Percentiles rank a stretch among this genome's conserved stretches.
Conservation (phyloP, 2,888 invertebrate genomes). For the Protophormia terraenovae region DNA sequence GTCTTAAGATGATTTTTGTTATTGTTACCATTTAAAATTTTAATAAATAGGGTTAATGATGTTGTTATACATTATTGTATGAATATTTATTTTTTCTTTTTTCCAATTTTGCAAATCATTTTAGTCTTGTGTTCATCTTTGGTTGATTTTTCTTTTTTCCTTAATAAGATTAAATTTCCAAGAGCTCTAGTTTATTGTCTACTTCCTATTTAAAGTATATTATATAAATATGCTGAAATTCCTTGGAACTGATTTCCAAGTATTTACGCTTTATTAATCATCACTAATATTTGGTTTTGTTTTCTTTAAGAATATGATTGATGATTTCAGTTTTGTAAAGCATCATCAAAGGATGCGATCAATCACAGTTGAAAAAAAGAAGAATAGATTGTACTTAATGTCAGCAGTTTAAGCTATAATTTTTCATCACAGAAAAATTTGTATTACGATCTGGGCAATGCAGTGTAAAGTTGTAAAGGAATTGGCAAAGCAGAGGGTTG, state of each 20-base stretch:
- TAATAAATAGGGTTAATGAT: constrained; percentile 59
- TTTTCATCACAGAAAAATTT: constrained; percentile 13
- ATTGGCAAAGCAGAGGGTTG: neutral
- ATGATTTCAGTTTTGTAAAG: constrained; percentile 23
- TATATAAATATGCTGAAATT: constrained; percentile 19
- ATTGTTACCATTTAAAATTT: constrained; percentile 48
- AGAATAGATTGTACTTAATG: neutral
- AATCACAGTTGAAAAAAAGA: constrained; percentile 9
- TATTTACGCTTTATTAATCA: constrained; percentile 63
- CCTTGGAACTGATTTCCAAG: constrained; percentile 43
- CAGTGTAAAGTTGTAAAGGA: neutral
- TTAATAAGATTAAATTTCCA: constrained; percentile 63
- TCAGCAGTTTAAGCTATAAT: neutral
- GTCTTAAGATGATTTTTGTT: neutral
- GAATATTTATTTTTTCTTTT: neutral
- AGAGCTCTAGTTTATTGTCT: neutral
- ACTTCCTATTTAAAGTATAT: neutral
- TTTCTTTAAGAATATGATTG: constrained; percentile 31
- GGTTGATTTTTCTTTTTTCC: constrained; percentile 21
- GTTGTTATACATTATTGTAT: constrained; percentile 48
- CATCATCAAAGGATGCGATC: constrained; percentile 47
- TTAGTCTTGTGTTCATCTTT: constrained; percentile 1
- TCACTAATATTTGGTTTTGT: constrained; percentile 40
- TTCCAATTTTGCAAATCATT: constrained; percentile 14
- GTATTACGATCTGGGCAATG: neutral